Base-by-base conservation (phyloP, 1,140 invertebrate species). In the Chrysomallon squamiferum region DNA sequence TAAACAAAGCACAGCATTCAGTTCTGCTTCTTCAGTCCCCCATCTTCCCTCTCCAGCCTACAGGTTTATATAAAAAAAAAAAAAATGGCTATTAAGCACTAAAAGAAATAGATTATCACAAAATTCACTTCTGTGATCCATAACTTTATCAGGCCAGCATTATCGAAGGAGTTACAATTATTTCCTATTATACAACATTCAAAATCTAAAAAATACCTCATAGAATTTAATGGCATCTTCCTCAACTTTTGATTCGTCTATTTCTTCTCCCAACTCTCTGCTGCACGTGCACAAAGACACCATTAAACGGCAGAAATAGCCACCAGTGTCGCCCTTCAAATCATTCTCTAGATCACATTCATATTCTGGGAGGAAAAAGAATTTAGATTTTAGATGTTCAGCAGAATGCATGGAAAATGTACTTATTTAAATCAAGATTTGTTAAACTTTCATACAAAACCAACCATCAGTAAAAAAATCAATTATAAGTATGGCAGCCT, bases 1-100 rank as follows among this genome's bases (percentile, higher is more conserved):
- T 73, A 90, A 88, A 3, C 89, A 89, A 62, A 93, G 81, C 61
- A 93, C 89, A 63, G 88, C 87, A 68, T 91, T 91, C 77, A 93
- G 91, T 6, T 90, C 87, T 71, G 90, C 89, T 84, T 92, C 91
- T 62, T 91, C 89, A 11, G 91, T 92, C 30, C 92, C 92, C 69
- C 90, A 87, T 78, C 89, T 89, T 47, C 65, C 73, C 22, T 76
- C 75, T n/a, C 80, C 82, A 60, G 79, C 82, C 79, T 85, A 61
- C 15, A 65, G 66, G 20, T 45, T 20, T 20, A 45, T 45, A 2
- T 18, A 45, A 45, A 20, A 45, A 45, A 45, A 45, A 45, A 2
- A 1, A 1, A 45, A 1, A 11, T 43, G n/a, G 9, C n/a, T 43
- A 9, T 11, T 43, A n/a, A n/a, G 9, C 41, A 43, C 41, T 43